Evolutionary conservation across 1,140 invertebrate species (phyloP).

Genomic region (Euura saliciscinereae): DNA sequence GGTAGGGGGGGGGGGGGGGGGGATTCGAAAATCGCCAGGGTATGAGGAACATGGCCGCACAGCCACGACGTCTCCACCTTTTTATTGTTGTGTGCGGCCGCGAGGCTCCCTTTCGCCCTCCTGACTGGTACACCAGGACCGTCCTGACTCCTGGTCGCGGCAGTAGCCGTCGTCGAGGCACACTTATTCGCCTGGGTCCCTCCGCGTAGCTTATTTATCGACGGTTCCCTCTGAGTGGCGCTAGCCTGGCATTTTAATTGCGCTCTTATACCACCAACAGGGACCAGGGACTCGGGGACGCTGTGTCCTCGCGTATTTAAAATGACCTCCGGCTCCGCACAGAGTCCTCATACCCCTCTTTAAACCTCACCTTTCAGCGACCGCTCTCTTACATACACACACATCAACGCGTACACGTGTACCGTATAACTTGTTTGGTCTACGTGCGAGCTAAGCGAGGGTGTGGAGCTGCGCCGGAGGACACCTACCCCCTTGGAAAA

Average conservation of each 20-base stretch:
- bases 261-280: constrained; percentile 51
- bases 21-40: constrained; percentile 31
- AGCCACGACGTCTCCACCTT: constrained; percentile 55
- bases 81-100: constrained; percentile 46
- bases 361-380: constrained; percentile 13
- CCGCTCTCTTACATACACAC: constrained; percentile 13
- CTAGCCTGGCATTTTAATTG: constrained; percentile 61
- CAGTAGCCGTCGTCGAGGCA: constrained; percentile 34
- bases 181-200: constrained; percentile 47
- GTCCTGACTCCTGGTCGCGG: constrained; percentile 25
- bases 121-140: constrained; percentile 28
- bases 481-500: constrained; percentile 17
- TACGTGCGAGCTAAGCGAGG: not conserved
- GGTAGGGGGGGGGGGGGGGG: constrained; percentile 18
- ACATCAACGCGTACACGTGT: constrained; percentile 10
- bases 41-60: constrained; percentile 52
- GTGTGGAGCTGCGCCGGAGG: constrained; percentile 15
- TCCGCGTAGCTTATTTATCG: constrained; percentile 55
- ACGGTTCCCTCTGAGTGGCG: constrained; percentile 58
- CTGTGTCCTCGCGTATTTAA: constrained; percentile 37
- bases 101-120: constrained; percentile 20
- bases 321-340: constrained; percentile 41
- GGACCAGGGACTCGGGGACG: constrained; percentile 29
- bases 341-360: too few relatives aligned
- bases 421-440: not conserved